Evolutionary conservation across 2,888 invertebrate genomes (phyloP).

Genomic region (Stenodema calcarata): DNA sequence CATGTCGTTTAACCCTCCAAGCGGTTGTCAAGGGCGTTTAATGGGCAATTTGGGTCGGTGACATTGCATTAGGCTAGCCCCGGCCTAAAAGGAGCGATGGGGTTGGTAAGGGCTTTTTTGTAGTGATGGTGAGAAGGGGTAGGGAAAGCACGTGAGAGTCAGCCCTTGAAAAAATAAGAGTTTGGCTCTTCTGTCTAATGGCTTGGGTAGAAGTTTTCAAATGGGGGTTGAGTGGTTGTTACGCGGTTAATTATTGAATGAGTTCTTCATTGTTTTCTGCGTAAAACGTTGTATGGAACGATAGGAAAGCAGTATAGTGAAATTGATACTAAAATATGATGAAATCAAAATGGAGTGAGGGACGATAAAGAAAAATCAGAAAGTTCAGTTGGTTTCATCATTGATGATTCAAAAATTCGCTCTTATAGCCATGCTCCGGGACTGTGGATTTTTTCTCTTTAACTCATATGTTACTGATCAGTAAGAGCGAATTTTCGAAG

Average conservation of each 20-base stretch:
- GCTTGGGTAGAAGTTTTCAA: constrained; percentile 8
- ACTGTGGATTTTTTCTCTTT: too few relatives aligned
- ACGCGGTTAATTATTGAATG: neutral
- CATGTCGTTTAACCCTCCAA: constrained; percentile 10
- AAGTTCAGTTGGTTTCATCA: too few relatives aligned
- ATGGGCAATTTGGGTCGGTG: constrained; percentile 34
- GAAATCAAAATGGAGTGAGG: too few relatives aligned
- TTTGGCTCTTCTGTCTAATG: neutral
- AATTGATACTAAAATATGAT: too few relatives aligned
- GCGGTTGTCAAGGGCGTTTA: constrained; percentile 33
- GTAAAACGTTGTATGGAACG: too few relatives aligned
- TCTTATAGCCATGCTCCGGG: too few relatives aligned
- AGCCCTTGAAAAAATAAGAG: constrained; percentile 21
- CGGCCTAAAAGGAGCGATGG: neutral
- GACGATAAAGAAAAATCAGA: too few relatives aligned
- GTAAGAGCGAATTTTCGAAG: too few relatives aligned
- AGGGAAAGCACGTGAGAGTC: neutral
- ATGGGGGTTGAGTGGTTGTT: constrained; percentile 26
- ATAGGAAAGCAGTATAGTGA: neutral
- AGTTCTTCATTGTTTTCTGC: neutral
- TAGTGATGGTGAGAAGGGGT: neutral
- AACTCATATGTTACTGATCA: too few relatives aligned
- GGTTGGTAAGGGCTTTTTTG: neutral
- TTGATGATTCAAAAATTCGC: too few relatives aligned
- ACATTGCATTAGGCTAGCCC: constrained; percentile 18